Evolutionary conservation across 2,888 invertebrate genomes (phyloP), one percentile per base, ranked within the genome.

Genomic region (Lucinisca nassula): DNA sequence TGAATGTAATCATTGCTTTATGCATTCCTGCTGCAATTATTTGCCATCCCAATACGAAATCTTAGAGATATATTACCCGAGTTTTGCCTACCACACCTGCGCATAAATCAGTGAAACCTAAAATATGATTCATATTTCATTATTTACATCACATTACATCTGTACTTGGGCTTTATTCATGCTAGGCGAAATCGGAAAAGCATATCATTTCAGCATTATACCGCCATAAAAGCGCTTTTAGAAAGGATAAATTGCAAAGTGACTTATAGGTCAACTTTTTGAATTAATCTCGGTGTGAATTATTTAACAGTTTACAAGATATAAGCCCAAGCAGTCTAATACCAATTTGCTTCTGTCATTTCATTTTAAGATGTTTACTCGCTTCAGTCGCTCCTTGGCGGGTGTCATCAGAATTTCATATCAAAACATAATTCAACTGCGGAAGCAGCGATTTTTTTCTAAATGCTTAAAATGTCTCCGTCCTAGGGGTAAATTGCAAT

Each of bases 271-370:
- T 67, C 67, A 67, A 14, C 35, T 1, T 35, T 30, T 67, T 67
- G 6, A 30, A 67, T n/a, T 67, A n/a, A 67, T 67, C 67, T 24
- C 17, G 32, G 67, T 67, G 67, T 67, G 67, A 67, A 67, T 67
- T 67, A 67, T 67, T 67, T 67, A 67, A 67, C 67, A 67, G 67
- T 67, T 67, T 67, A 67, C 67, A 67, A 67, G 67, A 35, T 67
- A 67, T 35, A 67, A 67, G 24, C 67, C 67, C 67, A 67, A 67
- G 67, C n/a, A 35, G 67, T 67, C 32, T 67, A 67, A 67, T 67
- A 67, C 67, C 67, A 67, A 67, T 67, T 67, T 67, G 67, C 67
- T 67, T 35, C 67, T 35, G 67, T 67, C 67, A 67, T 67, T 35
- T 67, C 35, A 67, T 21, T 67, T 67, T 67, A 67, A 67, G 35